These are phyloP conservation scores for Protobothrops flavoviridis DNA, from an alignment of 2,113 vertebrate genomes.

Conservation along the genomic window DNA sequence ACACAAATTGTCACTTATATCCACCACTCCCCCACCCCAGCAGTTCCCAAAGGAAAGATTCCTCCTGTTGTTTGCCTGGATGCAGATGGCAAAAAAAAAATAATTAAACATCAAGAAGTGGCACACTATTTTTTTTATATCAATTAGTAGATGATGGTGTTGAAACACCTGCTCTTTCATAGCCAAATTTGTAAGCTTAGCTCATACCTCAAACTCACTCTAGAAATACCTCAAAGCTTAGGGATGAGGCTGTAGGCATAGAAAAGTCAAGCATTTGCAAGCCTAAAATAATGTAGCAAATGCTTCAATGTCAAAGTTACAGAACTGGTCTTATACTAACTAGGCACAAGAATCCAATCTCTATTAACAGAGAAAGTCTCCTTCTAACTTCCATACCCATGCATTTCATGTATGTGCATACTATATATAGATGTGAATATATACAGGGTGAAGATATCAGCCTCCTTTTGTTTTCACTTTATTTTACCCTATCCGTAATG, in stretches of 20 bases:
- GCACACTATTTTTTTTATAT: background rate
- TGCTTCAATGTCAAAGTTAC: background rate
- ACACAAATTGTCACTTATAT: accelerated
- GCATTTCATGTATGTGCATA: background rate
- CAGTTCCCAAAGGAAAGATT: accelerated
- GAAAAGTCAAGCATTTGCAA: background rate
- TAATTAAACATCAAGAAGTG: background rate
- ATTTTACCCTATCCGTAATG: background rate
- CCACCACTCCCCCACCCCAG: background rate
- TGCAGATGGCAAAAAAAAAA: slow-evolving; percentile 1
- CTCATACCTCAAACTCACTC: background rate
- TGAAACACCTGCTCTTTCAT: slow-evolving; percentile 3
- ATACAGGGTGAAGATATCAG: background rate
- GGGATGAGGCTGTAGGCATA: background rate
- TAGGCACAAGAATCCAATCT: background rate
- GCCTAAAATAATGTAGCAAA: background rate
- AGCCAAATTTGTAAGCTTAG: background rate
- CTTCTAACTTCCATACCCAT: background rate
- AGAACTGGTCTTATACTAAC: background rate
- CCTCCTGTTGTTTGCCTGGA: background rate
- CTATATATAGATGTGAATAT: background rate
- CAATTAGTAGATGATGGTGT: slow-evolving; percentile 11
- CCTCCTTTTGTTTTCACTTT: background rate
- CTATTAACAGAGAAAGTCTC: background rate
- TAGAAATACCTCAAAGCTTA: background rate